A percentile compares a stretch with the other conserved stretches of the same genome.
Evolutionary conservation across 2,888 invertebrate species (phyloP).

Genomic region (Meiosimyza platycephala): DNA sequence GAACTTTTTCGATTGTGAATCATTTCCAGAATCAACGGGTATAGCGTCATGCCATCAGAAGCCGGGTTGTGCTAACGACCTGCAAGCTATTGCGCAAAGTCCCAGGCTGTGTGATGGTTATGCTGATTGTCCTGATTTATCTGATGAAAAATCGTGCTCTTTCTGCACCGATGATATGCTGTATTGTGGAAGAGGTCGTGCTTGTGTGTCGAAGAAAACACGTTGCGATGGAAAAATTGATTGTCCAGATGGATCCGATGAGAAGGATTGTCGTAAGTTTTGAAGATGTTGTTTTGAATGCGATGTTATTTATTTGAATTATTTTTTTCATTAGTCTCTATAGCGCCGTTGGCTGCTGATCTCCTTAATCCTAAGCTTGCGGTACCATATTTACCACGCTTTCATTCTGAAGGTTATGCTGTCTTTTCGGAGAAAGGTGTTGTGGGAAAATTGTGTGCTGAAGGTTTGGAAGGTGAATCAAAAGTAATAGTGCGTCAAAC

Average conservation of each 20-base stretch:
- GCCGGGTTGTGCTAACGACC: conserved; percentile 82
- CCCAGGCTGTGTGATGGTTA: conserved; percentile 87
- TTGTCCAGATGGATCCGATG: conserved; percentile 89
- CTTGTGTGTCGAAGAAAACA: conserved; percentile 77
- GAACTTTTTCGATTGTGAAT: conserved; percentile 80
- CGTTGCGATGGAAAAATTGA: conserved; percentile 86
- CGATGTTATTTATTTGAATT: no score
- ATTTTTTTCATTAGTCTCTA: conserved; percentile 73
- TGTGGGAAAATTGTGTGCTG: conserved; percentile 84
- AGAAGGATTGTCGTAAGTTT: conserved; percentile 84
- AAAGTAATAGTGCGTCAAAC: conserved; percentile 70
- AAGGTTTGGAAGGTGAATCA: conserved; percentile 76
- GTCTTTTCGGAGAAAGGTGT: conserved; percentile 86
- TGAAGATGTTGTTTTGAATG: no score
- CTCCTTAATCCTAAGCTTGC: conserved; percentile 74
- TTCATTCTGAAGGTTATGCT: conserved; percentile 83
- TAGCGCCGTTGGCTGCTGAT: conserved; percentile 77
- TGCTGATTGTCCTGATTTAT: conserved; percentile 85
- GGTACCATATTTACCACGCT: conserved; percentile 77
- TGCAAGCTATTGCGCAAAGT: conserved; percentile 80
- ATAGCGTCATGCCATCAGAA: conserved; percentile 80
- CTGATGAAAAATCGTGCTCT: conserved; percentile 83
- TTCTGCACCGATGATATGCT: conserved; percentile 80
- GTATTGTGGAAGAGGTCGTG: conserved; percentile 83
- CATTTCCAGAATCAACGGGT: conserved; percentile 83